Evolutionary conservation across 1,140 invertebrate genomes (phyloP), one percentile per base, ranked within the genome.

Genomic region (Homarus americanus): DNA sequence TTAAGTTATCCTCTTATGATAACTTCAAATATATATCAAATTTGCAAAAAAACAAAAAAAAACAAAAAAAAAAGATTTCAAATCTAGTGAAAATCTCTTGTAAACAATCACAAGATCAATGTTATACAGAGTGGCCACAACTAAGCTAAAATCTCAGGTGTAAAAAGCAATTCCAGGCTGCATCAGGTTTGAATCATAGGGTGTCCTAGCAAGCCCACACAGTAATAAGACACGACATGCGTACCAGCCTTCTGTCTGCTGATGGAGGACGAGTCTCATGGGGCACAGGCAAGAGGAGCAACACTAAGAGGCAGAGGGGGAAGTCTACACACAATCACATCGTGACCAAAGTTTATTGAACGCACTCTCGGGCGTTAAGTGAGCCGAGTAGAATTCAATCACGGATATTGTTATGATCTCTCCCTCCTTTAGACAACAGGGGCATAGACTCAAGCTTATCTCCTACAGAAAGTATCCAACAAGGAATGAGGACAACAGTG

Each of bases 361-460:
- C 73, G n/a, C 36, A 40, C 20, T 76, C 40, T 76, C 3, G 73
- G 73, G 73, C 63, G n/a, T 24, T 10, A 66, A 32, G 63, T 69
- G 63, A 69, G 63, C 63, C n/a, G 32, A 69, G n/a, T 12, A 69
- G 63, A 82, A n/a, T 4, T 82, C 49, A 82, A 85, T 40, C 75
- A 78, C 49, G 24, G 9, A 34, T 49, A 86, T 34, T 58, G 9
- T 76, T 36, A 53, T 72, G 58, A 69, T 66, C 32, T 85, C 41
- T 36, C 83, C 83, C 82, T 73, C 66, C 28, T 76, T n/a, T 75
- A 76, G 17, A 49, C n/a, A 73, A 53, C 44, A 63, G 53, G 49
- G 88, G 80, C 80, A 89, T 89, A 90, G 80, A 90, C 88, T 90
- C 88, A 83, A 90, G 88, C 88, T 75, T 80, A 69, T 75, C 69